A percentile compares a stretch with the other conserved stretches of the same genome.
phyloP scores from a whole-genome alignment of 2,113 vertebrate genomes.

The Cynopterus brachyotis region DNA sequence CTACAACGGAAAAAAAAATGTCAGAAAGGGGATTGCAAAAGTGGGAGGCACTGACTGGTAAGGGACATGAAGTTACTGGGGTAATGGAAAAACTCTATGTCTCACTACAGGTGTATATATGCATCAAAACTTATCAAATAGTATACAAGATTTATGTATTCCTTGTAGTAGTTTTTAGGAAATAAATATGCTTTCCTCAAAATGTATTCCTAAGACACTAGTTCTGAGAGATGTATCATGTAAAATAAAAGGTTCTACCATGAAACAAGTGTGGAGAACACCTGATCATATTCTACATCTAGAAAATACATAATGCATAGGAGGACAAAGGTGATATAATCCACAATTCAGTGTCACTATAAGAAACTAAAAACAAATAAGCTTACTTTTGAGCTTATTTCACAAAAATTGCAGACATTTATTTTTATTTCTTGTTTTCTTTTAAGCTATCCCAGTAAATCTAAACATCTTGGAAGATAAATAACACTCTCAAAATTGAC shows the following conservation, averaged over 20 bases:
- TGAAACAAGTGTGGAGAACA: not conserved
- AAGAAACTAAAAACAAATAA: slow-evolving; percentile 27
- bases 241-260: not conserved
- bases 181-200: not conserved
- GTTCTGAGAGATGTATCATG: not conserved
- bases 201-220: not conserved
- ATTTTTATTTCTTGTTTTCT: not conserved
- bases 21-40: not conserved
- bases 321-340: not conserved
- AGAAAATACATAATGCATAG: not conserved
- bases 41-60: not conserved
- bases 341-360: not conserved
- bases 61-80: not conserved
- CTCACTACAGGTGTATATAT: not conserved
- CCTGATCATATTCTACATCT: not conserved
- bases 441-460: not conserved
- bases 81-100: not conserved
- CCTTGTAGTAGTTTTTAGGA: not conserved
- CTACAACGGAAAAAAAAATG: too few relatives aligned
- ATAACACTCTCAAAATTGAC: not conserved
- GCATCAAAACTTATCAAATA: not conserved
- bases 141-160: not conserved
- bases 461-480: not conserved
- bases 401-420: not conserved
- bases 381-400: not conserved